These are phyloP conservation scores for Prenolepis imparis DNA, from an alignment of 2,888 invertebrate species.

Conservation along the genomic window DNA sequence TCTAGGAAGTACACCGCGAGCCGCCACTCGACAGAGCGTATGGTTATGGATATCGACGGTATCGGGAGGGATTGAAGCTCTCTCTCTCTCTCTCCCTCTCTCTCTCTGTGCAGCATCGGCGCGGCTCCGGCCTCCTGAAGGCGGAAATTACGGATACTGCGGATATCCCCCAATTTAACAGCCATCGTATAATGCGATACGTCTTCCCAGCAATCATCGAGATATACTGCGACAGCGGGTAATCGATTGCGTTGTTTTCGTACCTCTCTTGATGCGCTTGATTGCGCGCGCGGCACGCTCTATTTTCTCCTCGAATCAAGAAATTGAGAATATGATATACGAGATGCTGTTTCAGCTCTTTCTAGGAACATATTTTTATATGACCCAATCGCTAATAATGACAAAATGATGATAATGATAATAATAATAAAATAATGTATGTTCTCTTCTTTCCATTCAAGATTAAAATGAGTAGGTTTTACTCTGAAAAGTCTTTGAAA, in stretches of 20 bases:
- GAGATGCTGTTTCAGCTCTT: neutral
- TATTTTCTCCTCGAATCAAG: neutral
- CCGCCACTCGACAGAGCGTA: constrained; percentile 60
- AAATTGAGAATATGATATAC: neutral
- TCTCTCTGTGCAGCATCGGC: neutral
- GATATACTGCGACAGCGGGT: constrained; percentile 35
- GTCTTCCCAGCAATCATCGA: constrained; percentile 28
- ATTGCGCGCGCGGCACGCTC: neutral
- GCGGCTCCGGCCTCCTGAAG: constrained; percentile 39
- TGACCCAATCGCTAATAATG: neutral
- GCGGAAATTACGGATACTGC: constrained; percentile 54
- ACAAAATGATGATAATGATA: neutral
- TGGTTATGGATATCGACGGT: constrained; percentile 58
- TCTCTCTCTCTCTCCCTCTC: neutral
- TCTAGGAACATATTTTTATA: neutral
- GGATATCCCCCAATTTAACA: constrained; percentile 62
- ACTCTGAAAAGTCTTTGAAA: neutral
- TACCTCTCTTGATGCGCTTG: neutral
- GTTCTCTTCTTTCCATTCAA: neutral
- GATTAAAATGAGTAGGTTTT: neutral
- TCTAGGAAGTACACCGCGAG: constrained; percentile 75
- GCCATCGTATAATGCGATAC: constrained; percentile 44
- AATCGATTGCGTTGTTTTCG: constrained; percentile 40
- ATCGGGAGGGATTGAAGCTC: constrained; percentile 51
- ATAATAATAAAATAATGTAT: neutral